These are phyloP conservation scores for Vimba vimba DNA, from an alignment of 2,113 vertebrate species.

Conservation along the genomic window DNA sequence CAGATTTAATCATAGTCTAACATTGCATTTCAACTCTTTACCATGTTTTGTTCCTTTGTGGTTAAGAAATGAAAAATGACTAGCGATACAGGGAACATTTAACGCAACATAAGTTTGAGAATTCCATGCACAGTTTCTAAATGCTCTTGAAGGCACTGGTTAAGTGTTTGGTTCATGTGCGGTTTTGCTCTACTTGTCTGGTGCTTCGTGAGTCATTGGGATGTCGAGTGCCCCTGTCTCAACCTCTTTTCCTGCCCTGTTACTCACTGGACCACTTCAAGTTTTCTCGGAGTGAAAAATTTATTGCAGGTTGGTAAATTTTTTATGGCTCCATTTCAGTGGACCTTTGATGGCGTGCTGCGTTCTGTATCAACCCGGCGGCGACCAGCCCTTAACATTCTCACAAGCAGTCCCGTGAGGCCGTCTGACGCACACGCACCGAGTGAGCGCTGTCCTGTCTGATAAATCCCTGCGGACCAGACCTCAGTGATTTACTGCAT, in stretches of 20 bases:
- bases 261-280: constrained; percentile 50
- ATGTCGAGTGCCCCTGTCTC: constrained; percentile 35
- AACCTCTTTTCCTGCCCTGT: constrained; percentile 47
- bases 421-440: constrained; percentile 23
- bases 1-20: constrained; percentile 65
- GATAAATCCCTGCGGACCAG: constrained; percentile 10
- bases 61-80: constrained; percentile 40
- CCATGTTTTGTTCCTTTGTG: constrained; percentile 52
- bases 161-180: background rate
- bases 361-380: constrained; percentile 64
- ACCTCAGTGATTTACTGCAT: constrained; percentile 39
- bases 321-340: constrained; percentile 73
- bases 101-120: background rate
- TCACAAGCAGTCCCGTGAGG: constrained; percentile 44
- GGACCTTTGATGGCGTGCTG: constrained; percentile 66
- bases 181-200: background rate
- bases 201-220: background rate
- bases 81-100: background rate
- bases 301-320: constrained; percentile 65
- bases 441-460: constrained; percentile 34
- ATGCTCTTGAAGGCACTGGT: background rate
- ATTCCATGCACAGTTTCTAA: background rate
- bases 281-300: constrained; percentile 70
- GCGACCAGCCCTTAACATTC: constrained; percentile 58
- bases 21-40: constrained; percentile 61